Conservation (phyloP, 2,888 invertebrate species). For the Metellina segmentata region DNA sequence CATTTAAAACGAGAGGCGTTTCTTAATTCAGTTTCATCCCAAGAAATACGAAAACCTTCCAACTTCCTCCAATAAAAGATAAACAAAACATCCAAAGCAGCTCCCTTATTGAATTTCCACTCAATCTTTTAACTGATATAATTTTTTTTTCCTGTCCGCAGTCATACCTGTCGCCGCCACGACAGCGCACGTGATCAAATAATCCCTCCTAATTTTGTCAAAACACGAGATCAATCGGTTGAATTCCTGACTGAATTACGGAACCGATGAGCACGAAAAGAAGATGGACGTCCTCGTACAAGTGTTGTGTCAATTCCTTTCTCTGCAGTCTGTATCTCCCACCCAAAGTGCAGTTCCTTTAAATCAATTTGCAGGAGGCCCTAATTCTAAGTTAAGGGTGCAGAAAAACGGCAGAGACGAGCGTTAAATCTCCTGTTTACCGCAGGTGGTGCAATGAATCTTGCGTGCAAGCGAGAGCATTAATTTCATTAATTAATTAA, state of each 20-base stretch:
- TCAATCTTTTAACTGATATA: background rate
- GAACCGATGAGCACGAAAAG: background rate
- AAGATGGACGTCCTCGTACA: background rate
- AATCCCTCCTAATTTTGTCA: background rate
- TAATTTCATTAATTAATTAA: constrained; percentile 71
- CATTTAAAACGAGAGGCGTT: background rate
- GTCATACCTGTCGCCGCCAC: background rate
- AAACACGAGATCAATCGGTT: constrained; percentile 2
- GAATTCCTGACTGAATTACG: background rate
- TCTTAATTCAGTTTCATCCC: background rate
- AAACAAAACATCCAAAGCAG: background rate
- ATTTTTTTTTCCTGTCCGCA: background rate
- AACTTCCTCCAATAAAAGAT: background rate
- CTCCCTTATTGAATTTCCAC: background rate
- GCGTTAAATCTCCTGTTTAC: constrained; percentile 68
- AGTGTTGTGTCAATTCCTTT: too few relatives aligned
- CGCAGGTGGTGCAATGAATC: constrained; percentile 69
- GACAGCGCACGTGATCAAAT: background rate
- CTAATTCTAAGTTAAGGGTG: constrained; percentile 40
- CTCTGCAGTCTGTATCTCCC: background rate
- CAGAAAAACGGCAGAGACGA: constrained; percentile 34
- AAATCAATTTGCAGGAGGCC: constrained; percentile 45
- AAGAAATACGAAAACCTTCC: background rate
- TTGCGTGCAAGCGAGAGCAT: constrained; percentile 51
- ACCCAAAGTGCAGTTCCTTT: background rate